These are phyloP conservation scores for Aphaenogaster floridana DNA, from an alignment of 1,140 invertebrate species.

Conservation along the genomic window DNA sequence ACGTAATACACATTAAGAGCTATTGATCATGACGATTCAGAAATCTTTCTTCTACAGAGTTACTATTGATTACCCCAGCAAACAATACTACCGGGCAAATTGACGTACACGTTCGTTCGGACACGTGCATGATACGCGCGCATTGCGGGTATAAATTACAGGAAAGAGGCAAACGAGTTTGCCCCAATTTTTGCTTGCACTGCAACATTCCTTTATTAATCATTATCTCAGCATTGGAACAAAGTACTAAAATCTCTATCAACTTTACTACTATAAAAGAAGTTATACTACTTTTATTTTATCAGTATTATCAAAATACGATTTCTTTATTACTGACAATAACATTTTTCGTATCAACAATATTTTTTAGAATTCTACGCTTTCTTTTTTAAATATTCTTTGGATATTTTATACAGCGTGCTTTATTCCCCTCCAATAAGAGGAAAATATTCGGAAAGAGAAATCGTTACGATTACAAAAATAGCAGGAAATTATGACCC, in stretches of 20 bases:
- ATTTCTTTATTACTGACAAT: not conserved
- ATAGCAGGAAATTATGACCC: not conserved
- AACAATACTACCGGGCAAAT: slow-evolving; percentile 21
- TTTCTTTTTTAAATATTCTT: not conserved
- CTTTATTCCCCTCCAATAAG: not conserved
- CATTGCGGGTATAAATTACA: slow-evolving; percentile 16
- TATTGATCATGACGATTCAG: slow-evolving; percentile 30
- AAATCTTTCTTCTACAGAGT: slow-evolving; percentile 20
- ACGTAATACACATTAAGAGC: not conserved
- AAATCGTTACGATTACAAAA: not conserved
- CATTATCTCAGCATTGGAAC: not conserved
- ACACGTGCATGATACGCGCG: not conserved
- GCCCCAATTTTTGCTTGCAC: not conserved
- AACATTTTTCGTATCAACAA: not conserved
- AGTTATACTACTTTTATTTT: not conserved
- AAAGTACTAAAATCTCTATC: not conserved
- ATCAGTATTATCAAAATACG: not conserved
- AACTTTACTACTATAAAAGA: not conserved
- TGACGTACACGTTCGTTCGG: not conserved
- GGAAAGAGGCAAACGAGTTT: not conserved
- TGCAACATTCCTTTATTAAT: slow-evolving; percentile 16
- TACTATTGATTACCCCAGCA: slow-evolving; percentile 23
- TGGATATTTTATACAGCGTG: not conserved
- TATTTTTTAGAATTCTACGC: not conserved
- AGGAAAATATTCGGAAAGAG: not conserved